phyloP scores from a whole-genome alignment of 1,140 invertebrate species.

The Danaus melanippus region DNA sequence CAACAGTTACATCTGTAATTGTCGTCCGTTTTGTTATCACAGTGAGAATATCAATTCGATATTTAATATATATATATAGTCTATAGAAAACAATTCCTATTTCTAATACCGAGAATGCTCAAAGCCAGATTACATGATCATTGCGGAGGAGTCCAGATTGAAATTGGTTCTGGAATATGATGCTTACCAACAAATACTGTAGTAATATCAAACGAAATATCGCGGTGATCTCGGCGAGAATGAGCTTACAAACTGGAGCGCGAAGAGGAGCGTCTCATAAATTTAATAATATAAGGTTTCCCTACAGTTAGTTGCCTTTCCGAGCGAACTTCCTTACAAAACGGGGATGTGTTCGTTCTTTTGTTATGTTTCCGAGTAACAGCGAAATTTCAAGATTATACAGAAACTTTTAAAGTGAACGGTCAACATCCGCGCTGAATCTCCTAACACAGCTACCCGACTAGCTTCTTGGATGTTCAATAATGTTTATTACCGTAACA shows the following conservation, averaged over 20 bases:
- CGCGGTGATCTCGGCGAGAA: constrained; percentile 42
- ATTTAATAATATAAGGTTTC: constrained; percentile 64
- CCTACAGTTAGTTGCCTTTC: constrained; percentile 60
- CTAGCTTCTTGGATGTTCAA: constrained; percentile 33
- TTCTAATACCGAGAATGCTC: too few relatives aligned
- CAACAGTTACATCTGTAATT: constrained; percentile 42
- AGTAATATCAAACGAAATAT: constrained; percentile 54
- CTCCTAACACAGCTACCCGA: constrained; percentile 43
- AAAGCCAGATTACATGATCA: too few relatives aligned
- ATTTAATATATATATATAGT: too few relatives aligned
- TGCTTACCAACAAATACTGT: constrained; percentile 37
- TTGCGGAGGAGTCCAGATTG: constrained; percentile 16
- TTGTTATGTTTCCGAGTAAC: constrained; percentile 65
- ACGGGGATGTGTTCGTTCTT: constrained; percentile 61
- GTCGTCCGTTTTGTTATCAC: constrained; percentile 2
- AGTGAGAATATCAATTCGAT: not conserved
- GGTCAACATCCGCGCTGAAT: constrained; percentile 50
- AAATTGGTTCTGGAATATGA: constrained; percentile 39
- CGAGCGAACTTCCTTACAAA: constrained; percentile 59
- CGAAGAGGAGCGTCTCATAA: constrained; percentile 54
- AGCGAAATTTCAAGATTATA: constrained; percentile 64
- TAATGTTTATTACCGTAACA: constrained; percentile 27
- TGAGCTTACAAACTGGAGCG: constrained; percentile 51
- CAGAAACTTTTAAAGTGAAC: constrained; percentile 56
- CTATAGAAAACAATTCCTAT: too few relatives aligned